Conservation (phyloP, 2,113 vertebrate species). For the Motacilla alba region DNA sequence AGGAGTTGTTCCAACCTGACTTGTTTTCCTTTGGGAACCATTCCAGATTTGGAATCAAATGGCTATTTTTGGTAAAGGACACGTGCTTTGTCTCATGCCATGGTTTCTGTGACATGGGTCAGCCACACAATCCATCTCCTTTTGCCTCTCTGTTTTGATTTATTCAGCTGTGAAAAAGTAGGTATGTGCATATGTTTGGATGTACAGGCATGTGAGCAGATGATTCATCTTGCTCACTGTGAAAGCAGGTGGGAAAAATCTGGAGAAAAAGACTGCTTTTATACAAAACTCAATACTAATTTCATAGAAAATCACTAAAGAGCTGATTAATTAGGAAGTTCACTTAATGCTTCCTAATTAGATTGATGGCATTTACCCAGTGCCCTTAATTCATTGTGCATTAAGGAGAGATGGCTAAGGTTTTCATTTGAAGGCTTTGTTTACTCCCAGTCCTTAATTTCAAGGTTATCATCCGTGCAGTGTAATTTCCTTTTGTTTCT, state of each 20-base stretch:
- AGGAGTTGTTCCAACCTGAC: neutral
- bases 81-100: rapidly evolving
- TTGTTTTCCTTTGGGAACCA: neutral
- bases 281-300: slow-evolving; percentile 9
- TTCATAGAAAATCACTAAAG: slow-evolving; percentile 27
- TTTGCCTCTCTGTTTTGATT: neutral
- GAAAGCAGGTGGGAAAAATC: neutral
- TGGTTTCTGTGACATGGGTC: neutral
- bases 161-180: neutral
- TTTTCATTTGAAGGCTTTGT: slow-evolving; percentile 3
- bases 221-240: neutral
- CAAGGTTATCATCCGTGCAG: neutral
- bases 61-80: neutral
- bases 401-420: neutral
- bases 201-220: neutral
- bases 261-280: neutral
- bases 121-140: neutral
- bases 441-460: slow-evolving; percentile 22
- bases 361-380: slow-evolving; percentile 6
- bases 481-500: neutral
- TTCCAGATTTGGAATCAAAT: neutral
- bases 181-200: neutral
- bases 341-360: slow-evolving; percentile 26
- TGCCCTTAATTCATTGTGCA: slow-evolving; percentile 9
- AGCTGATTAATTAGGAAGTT: slow-evolving; percentile 34